Conservation (phyloP, 2,888 invertebrate species). For the Lumbricus terrestris region DNA sequence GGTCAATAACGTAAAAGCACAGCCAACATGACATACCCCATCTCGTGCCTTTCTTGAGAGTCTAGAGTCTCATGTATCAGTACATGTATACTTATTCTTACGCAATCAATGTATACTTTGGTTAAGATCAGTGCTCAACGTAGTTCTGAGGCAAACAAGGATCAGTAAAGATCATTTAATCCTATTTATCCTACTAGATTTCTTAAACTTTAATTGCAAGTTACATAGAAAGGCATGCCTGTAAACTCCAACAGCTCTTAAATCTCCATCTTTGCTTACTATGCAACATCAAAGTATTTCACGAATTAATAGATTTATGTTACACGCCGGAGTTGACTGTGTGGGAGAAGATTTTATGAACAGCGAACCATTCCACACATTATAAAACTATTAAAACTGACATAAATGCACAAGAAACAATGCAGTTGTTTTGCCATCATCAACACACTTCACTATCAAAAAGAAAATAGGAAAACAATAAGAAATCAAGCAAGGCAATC, state of each 20-base stretch:
- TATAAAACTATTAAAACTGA: not conserved
- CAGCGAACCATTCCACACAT: not conserved
- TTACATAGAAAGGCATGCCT: not conserved
- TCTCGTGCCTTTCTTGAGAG: no score
- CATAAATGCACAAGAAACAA: not conserved
- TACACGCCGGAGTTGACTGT: not conserved
- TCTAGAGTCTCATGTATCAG: no score
- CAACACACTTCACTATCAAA: not conserved
- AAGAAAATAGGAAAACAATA: not conserved
- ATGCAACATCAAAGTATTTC: not conserved
- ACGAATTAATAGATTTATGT: no score
- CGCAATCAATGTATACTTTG: slow-evolving; percentile 3
- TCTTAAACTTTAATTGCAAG: not conserved
- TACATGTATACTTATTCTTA: not conserved
- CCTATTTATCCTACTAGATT: not conserved
- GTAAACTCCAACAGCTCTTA: not conserved
- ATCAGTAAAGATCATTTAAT: not conserved
- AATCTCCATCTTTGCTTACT: not conserved
- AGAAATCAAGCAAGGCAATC: not conserved
- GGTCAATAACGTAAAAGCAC: no score
- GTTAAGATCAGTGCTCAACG: not conserved
- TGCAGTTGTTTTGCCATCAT: not conserved
- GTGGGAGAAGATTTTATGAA: not conserved
- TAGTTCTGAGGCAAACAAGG: not conserved
- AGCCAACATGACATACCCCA: no score